These are phyloP conservation scores for Tetanocera ferruginea DNA, from an alignment of 2,888 invertebrate genomes.

Conservation along the genomic window DNA sequence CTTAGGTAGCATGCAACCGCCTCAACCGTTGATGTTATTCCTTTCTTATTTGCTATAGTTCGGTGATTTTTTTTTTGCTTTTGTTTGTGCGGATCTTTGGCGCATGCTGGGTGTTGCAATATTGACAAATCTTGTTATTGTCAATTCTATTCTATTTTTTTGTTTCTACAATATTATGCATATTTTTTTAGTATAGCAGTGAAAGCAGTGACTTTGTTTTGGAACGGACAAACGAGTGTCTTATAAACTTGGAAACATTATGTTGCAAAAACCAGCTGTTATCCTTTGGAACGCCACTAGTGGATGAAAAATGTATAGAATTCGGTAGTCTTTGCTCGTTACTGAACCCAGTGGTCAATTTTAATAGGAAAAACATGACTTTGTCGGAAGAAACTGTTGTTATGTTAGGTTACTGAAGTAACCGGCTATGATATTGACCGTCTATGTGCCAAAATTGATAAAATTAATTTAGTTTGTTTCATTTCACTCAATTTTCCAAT, in stretches of 20 bases:
- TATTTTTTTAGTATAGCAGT: conserved; percentile 48
- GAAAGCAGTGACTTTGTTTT: conserved; percentile 46
- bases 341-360: conserved; percentile 48
- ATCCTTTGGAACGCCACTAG: neutral
- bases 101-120: conserved; percentile 59
- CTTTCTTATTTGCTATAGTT: neutral
- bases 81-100: conserved; percentile 41
- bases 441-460: too few species aligned
- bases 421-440: too few species aligned
- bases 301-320: conserved; percentile 11
- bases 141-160: conserved; percentile 48
- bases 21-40: neutral
- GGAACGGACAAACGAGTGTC: neutral
- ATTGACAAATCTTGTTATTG: conserved; percentile 59
- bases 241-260: conserved; percentile 36
- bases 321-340: conserved; percentile 51
- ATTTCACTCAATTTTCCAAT: too few species aligned
- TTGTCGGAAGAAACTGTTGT: conserved; percentile 14
- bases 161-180: conserved; percentile 54
- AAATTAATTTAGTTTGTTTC: too few species aligned
- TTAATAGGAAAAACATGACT: conserved; percentile 43
- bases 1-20: conserved; percentile 5
- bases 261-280: conserved; percentile 40
- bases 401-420: too few species aligned
- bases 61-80: too few species aligned